Conservation (phyloP, 2,113 vertebrate species). For the Catagonus wagneri region DNA sequence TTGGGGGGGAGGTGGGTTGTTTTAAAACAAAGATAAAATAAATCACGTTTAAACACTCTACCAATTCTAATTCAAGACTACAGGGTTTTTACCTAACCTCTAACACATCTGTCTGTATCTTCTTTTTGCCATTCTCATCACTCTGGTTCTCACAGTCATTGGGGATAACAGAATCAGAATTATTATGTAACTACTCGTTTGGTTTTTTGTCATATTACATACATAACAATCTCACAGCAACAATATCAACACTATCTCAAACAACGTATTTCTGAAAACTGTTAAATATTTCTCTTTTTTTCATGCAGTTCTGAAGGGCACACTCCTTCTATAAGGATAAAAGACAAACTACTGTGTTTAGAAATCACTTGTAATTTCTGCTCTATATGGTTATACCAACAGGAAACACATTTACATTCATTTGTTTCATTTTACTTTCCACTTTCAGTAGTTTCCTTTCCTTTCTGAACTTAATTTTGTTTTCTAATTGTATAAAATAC, state of each 20-base stretch:
- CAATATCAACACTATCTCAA: background rate
- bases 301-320: background rate
- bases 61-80: background rate
- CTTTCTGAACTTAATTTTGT: background rate
- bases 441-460: background rate
- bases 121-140: background rate
- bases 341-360: background rate
- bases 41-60: background rate
- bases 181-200: background rate
- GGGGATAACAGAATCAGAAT: background rate
- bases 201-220: background rate
- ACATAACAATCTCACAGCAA: background rate
- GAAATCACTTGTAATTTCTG: conserved; percentile 47
- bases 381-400: background rate
- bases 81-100: background rate
- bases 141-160: background rate
- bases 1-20: too few species aligned
- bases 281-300: background rate
- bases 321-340: background rate
- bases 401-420: background rate
- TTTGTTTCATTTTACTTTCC: background rate
- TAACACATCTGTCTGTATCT: background rate
- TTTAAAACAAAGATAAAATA: background rate
- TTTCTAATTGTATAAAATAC: background rate
- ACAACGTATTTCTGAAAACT: conserved; percentile 6